Evolutionary conservation across 2,113 vertebrate species (phyloP), one percentile per base, ranked within the genome.

Genomic region (Dromas ardeola): DNA sequence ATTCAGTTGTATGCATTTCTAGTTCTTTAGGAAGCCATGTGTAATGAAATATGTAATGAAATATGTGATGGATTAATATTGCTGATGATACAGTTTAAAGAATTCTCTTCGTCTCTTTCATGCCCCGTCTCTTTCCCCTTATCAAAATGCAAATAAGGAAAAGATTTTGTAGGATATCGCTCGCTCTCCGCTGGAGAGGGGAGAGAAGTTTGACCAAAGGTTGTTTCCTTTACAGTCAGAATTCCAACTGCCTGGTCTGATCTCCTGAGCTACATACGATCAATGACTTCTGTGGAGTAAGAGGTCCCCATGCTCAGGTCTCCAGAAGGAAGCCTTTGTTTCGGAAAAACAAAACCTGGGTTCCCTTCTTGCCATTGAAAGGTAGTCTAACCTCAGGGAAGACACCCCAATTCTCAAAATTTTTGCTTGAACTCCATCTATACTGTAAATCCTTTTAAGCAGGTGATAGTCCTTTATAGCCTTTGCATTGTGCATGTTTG

Each of bases 401-500:
- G 23, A 53, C 1, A 11, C 2, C 5, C 85, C 4, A 1, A 0
- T 38, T 58, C 22, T 67, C 50, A 42, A 9, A 10, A 38, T 9
- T 67, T 55, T 88, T 66, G 0, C 14, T 69, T 61, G 6, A 5
- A 25, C 2, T 49, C 30, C 11, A 11, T 92, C 88, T 80, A 52
- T 14, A n/a, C 6, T 32, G 13, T 26, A 93, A 90, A 73, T 36
- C 15, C 7, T 47, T 81, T 55, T 32, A 62, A 69, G 22, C 13
- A 84, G 14, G 11, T 3, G 0, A 9, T 32, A 49, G 20, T 42
- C 13, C 15, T 91, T 65, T 49, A 52, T 6, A 86, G 12, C 1
- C 20, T 63, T 88, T 78, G 1, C 25, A 30, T 10, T 40, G 4
- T 40, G 7, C 3, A 10, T 29, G 5, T 42, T 67, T 47, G 30